Conservation (phyloP, 2,113 vertebrate species). For the Dasyurus viverrinus region DNA sequence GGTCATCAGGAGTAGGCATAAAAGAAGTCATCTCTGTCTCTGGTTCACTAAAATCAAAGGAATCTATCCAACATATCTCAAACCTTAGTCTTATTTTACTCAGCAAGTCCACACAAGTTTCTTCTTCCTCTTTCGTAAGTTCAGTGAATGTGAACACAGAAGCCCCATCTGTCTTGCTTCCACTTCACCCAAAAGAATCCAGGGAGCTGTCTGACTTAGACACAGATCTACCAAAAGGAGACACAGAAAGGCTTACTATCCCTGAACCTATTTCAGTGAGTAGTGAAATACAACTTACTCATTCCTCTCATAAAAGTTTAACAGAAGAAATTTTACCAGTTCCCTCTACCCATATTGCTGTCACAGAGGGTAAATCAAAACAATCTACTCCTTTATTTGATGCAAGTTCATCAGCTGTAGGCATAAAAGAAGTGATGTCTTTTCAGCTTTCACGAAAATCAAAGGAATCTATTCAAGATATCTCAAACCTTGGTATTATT, state of each 20-base stretch:
- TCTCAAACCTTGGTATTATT: not conserved
- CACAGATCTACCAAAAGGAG: not conserved
- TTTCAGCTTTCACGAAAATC: not conserved
- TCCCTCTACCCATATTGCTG: not conserved
- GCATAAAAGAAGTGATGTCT: not conserved
- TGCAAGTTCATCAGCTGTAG: too few species aligned
- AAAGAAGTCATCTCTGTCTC: not conserved
- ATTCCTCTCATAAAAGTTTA: too few species aligned
- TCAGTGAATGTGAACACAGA: not conserved
- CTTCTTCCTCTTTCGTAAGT: not conserved
- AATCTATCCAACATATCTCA: not conserved
- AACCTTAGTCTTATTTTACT: not conserved
- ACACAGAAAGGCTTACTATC: too few species aligned
- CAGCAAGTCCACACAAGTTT: not conserved
- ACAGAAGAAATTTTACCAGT: too few species aligned
- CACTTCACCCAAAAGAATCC: not conserved
- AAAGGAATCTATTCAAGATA: not conserved
- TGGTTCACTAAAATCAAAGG: not conserved
- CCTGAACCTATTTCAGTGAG: too few species aligned
- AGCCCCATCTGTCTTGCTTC: not conserved
- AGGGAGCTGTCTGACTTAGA: not conserved
- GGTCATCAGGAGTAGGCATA: too few species aligned
- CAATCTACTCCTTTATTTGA: too few species aligned
- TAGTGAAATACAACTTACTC: too few species aligned
- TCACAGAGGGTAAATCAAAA: too few species aligned